A percentile compares a stretch with the other conserved stretches of the same genome.
Evolutionary conservation across 2,888 invertebrate species (phyloP).

Genomic region (Busseola fusca): DNA sequence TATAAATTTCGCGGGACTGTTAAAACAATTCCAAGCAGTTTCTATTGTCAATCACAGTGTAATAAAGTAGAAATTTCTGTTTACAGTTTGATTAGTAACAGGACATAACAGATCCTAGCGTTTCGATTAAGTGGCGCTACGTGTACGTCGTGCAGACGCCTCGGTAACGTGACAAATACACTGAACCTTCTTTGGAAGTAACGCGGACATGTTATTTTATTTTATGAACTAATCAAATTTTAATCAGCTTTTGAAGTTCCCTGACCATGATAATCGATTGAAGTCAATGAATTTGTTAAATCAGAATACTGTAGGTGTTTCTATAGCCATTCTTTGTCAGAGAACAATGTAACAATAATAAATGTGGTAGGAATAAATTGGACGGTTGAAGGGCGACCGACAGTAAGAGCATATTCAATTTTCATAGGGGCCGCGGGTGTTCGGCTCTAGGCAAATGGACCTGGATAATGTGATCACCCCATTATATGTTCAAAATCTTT

Average conservation of each 20-base stretch:
- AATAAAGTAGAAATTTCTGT: background rate
- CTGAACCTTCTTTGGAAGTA: background rate
- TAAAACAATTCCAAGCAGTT: slow-evolving; percentile 10
- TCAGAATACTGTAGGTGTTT: background rate
- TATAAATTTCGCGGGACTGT: slow-evolving; percentile 50
- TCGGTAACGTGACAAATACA: background rate
- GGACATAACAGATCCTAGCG: background rate
- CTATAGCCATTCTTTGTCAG: background rate
- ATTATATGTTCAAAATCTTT: slow-evolving; percentile 5
- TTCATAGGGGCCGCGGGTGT: background rate
- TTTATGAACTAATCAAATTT: background rate
- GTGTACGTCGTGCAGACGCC: too few species aligned
- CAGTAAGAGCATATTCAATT: background rate
- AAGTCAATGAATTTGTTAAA: background rate
- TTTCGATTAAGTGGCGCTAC: background rate
- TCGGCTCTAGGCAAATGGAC: background rate
- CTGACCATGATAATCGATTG: background rate
- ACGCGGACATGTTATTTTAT: background rate
- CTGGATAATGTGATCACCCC: background rate
- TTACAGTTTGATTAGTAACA: slow-evolving; percentile 11
- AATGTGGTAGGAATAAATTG: background rate
- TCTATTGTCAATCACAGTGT: slow-evolving; percentile 47
- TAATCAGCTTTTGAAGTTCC: slow-evolving; percentile 11
- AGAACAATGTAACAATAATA: background rate
- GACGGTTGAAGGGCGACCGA: background rate